These are phyloP conservation scores for Caenorhabditis imperialis DNA, from an alignment of 2,888 invertebrate species.

Conservation along the genomic window DNA sequence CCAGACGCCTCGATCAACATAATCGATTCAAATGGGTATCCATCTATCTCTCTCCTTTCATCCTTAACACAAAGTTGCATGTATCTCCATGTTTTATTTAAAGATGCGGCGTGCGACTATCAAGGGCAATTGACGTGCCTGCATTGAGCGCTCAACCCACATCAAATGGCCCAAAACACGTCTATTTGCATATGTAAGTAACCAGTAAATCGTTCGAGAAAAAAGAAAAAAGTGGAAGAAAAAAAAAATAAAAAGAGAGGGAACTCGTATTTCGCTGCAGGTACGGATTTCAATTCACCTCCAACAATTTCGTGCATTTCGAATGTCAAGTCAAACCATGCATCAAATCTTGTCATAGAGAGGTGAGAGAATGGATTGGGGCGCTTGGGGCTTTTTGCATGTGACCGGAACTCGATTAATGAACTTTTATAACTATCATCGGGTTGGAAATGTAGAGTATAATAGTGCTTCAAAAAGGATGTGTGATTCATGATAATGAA, in stretches of 20 bases:
- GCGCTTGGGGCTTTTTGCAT: too few species aligned
- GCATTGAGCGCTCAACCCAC: conserved; percentile 66
- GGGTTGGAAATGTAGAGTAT: too few species aligned
- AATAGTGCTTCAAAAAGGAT: too few species aligned
- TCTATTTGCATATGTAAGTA: conserved; percentile 74
- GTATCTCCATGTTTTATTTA: too few species aligned
- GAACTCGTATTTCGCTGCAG: conserved; percentile 32
- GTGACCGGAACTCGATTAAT: too few species aligned
- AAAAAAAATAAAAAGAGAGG: conserved; percentile 4
- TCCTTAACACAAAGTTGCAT: too few species aligned
- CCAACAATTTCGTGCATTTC: conserved; percentile 73
- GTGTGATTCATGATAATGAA: too few species aligned
- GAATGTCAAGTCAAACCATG: conserved; percentile 74
- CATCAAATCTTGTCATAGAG: conserved; percentile 68
- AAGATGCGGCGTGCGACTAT: conserved; percentile 74
- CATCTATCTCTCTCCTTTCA: too few species aligned
- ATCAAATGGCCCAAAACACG: conserved; percentile 73
- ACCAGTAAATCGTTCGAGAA: conserved; percentile 3
- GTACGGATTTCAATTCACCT: conserved; percentile 74
- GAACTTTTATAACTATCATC: too few species aligned
- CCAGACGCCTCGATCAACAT: conserved; percentile 74
- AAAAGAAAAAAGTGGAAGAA: conserved; percentile 13
- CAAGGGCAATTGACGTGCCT: conserved; percentile 76
- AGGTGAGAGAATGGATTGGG: conserved; percentile 51
- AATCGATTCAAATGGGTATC: conserved; percentile 76